Base-by-base conservation (phyloP, 2,797 vertebrate genomes). In the Tiaroga cobitis region DNA sequence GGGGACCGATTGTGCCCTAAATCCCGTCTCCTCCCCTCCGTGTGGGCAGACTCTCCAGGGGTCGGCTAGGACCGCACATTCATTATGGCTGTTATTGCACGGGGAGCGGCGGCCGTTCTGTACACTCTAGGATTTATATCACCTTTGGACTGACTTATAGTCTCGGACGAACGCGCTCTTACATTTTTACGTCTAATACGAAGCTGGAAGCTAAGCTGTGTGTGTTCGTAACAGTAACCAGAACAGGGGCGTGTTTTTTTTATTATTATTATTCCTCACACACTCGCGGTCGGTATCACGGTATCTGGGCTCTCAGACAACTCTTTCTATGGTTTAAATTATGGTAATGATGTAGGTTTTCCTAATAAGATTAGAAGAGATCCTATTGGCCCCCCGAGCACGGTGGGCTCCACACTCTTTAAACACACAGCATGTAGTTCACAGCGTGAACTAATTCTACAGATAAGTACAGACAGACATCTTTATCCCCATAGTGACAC, bases 61-160 rank as follows among this genome's bases (percentile, higher is more conserved):
- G 90, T 92, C 91, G 91, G 91, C 91, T 90, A 91, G 91, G 90
- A 89, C 89, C 92, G 92, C 92, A 93, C 92, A 93, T 95, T 94
- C 93, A 93, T 95, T 94, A 93, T 90, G 90, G 90, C 90, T 91
- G 87, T 94, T 95, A 91, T 91, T 92, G 89, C 87, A 84, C 81
- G n/a, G 67, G 73, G 90, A 92, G 91, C 90, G 63, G 90, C 89
- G 65, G 67, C n/a, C 88, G 74, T 80, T 90, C 90, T 92, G 91
- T 90, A 90, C 90, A 90, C 83, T 90, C 87, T 83, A 87, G 91
- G 92, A 94, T 93, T 93, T 94, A 94, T 94, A 90, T 73, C 82
- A 89, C 84, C 87, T 92, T 88, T 89, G 87, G 91, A 91, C 83
- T 82, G 91, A 91, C 83, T 82, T 85, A 82, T 79, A 80, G 80